phyloP scores from a whole-genome alignment of 1,140 invertebrate genomes.

The Plectrocnemia conspersa region DNA sequence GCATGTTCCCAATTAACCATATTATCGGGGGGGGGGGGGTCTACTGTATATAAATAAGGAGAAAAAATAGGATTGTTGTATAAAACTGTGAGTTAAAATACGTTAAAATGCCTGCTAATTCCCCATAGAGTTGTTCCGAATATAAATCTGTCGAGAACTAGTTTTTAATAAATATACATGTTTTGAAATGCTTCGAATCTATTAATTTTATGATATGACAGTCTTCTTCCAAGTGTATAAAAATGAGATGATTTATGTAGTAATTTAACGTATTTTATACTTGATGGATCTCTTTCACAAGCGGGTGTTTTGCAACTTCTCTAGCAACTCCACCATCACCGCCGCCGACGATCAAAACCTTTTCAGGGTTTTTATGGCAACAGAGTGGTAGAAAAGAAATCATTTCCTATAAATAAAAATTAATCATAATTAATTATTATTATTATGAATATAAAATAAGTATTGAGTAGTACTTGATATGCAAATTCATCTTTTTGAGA shows the following conservation, averaged over 20 bases:
- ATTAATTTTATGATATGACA: neutral
- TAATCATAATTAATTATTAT: neutral
- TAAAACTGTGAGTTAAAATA: too few species aligned
- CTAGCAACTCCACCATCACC: constrained; percentile 95
- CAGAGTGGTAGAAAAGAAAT: constrained; percentile 91
- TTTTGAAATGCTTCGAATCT: neutral
- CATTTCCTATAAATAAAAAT: constrained; percentile 71
- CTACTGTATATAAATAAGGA: too few species aligned
- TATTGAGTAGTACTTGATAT: constrained; percentile 65
- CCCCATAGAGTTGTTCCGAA: too few species aligned
- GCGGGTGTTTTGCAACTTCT: constrained; percentile 90
- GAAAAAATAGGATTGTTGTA: too few species aligned
- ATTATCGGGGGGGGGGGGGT: too few species aligned
- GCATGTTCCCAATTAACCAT: too few species aligned
- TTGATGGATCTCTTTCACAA: constrained; percentile 79
- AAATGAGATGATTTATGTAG: neutral
- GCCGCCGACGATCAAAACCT: constrained; percentile 94
- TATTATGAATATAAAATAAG: neutral
- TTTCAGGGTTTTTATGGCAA: constrained; percentile 84
- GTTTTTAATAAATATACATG: too few species aligned
- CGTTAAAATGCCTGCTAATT: too few species aligned
- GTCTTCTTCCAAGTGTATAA: too few species aligned
- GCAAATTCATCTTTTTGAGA: constrained; percentile 95
- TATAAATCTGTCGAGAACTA: too few species aligned
- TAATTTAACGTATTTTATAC: too few species aligned